Conservation (phyloP, 1,140 invertebrate species). For the Ceratoteleas bidentatus region DNA sequence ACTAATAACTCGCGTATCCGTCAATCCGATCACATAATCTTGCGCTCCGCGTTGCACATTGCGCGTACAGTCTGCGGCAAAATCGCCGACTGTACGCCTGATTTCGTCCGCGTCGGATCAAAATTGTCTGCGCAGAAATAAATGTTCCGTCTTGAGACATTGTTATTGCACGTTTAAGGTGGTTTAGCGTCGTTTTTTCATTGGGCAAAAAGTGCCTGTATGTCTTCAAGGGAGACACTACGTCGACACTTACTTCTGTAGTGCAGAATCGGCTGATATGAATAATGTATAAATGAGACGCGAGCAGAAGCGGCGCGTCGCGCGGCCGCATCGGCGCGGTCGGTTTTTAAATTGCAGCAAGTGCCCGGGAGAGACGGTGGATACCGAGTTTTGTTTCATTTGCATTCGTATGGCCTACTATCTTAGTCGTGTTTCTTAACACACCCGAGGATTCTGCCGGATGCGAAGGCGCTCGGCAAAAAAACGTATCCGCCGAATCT, state of each 20-base stretch:
- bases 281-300: constrained; percentile 63
- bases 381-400: constrained; percentile 61
- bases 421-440: constrained; percentile 67
- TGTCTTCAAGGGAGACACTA: too few species aligned
- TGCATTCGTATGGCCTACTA: constrained; percentile 66
- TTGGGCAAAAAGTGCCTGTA: too few species aligned
- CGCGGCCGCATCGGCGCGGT: constrained; percentile 45
- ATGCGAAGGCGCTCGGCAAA: constrained; percentile 55
- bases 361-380: constrained; percentile 40
- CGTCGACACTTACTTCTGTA: too few species aligned
- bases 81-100: too few species aligned
- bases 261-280: constrained; percentile 36
- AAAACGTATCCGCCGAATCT: constrained; percentile 67
- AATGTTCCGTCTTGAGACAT: neutral
- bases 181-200: too few species aligned
- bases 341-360: constrained; percentile 57
- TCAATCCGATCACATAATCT: too few species aligned
- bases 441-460: constrained; percentile 61
- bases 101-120: too few species aligned
- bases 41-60: too few species aligned
- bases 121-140: neutral
- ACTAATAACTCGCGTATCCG: too few species aligned
- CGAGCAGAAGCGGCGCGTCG: constrained; percentile 27
- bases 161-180: neutral
- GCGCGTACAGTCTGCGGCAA: too few species aligned